Conservation (phyloP, 2,797 vertebrate genomes). For the Balearica regulorum region DNA sequence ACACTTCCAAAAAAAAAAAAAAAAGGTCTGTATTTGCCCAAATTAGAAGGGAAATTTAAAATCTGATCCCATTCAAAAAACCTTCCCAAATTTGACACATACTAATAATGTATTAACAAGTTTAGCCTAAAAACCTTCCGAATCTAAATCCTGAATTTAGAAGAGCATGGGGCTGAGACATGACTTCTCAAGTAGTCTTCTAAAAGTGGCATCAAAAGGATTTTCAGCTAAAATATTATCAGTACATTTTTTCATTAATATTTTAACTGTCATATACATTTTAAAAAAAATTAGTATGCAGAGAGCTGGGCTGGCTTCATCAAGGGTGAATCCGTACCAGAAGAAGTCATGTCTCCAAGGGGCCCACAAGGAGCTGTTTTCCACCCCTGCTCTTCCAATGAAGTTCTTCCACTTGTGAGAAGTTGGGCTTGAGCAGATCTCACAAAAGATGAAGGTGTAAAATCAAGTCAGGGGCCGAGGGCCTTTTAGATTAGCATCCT, state of each 20-base stretch:
- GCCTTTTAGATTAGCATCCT: neutral
- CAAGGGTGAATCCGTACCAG: neutral
- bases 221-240: neutral
- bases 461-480: neutral
- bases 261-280: neutral
- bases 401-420: neutral
- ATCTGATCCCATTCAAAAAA: neutral
- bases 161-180: neutral
- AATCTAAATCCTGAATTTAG: neutral
- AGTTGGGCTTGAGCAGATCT: neutral
- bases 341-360: neutral
- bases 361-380: neutral
- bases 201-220: neutral
- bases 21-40: neutral
- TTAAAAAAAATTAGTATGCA: neutral
- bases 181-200: neutral
- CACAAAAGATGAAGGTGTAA: neutral
- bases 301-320: neutral
- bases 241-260: neutral
- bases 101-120: neutral
- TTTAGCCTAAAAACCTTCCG: neutral
- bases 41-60: neutral
- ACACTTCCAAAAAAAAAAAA: neutral
- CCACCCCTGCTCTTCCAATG: neutral
- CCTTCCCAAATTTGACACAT: neutral